A percentile compares a stretch with the other conserved stretches of the same genome.
These are phyloP conservation scores for Myodes glareolus DNA, from an alignment of 2,113 vertebrate genomes.

Conservation along the genomic window DNA sequence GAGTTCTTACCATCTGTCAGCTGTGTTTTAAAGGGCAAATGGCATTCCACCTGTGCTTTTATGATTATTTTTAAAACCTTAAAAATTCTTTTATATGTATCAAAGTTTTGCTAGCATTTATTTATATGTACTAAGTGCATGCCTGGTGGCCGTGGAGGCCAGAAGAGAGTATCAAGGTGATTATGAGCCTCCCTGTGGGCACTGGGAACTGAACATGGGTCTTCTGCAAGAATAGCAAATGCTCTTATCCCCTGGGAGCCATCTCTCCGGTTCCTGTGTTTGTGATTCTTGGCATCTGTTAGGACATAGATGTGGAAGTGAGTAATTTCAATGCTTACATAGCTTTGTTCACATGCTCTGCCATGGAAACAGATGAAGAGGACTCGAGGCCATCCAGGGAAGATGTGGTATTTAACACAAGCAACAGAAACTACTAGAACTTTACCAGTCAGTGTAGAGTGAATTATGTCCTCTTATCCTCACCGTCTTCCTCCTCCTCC, in stretches of 20 bases:
- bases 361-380: neutral
- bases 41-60: neutral
- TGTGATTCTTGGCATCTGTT: conserved; percentile 32
- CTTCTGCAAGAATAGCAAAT: neutral
- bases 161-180: neutral
- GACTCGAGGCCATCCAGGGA: neutral
- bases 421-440: neutral
- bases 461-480: neutral
- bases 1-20: neutral
- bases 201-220: neutral
- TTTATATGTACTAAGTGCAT: neutral
- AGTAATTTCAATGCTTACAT: neutral
- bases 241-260: neutral
- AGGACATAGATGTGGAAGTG: neutral
- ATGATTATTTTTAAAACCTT: neutral
- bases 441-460: conserved; percentile 4
- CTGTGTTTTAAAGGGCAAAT: neutral
- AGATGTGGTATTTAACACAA: neutral
- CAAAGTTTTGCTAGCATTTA: neutral
- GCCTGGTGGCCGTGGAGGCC: neutral
- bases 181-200: neutral
- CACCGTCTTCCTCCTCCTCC: neutral
- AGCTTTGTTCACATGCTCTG: neutral
- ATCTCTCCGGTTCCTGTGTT: neutral
- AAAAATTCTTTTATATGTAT: neutral